phyloP scores from a whole-genome alignment of 2,797 vertebrate genomes.

The Malacoctenus gilli region DNA sequence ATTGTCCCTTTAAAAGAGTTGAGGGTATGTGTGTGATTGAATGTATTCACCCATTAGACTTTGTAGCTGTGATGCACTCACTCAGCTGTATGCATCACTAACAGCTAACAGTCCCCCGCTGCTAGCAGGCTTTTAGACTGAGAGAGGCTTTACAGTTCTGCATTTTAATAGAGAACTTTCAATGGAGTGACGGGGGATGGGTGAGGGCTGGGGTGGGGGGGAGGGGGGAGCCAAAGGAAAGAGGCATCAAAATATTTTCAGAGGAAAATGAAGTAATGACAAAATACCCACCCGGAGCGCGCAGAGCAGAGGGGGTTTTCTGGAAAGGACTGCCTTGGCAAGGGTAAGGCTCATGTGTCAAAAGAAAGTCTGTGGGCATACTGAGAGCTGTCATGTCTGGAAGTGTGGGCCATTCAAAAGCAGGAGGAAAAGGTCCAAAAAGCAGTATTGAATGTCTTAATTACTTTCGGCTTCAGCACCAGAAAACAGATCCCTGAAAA shows the following conservation, averaged over 20 bases:
- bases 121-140: conserved; percentile 79
- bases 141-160: conserved; percentile 79
- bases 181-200: conserved; percentile 74
- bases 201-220: conserved; percentile 41
- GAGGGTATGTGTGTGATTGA: conserved; percentile 76
- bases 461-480: conserved; percentile 72
- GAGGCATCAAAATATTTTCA: conserved; percentile 83
- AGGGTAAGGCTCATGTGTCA: conserved; percentile 73
- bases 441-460: conserved; percentile 75
- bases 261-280: conserved; percentile 78
- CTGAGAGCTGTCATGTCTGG: conserved; percentile 69
- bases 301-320: conserved; percentile 67
- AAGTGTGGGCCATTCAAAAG: conserved; percentile 70
- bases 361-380: conserved; percentile 72
- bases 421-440: conserved; percentile 74
- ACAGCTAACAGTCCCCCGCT: conserved; percentile 80
- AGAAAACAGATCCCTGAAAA: conserved; percentile 75
- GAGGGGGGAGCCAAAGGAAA: conserved; percentile 55
- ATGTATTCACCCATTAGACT: conserved; percentile 81
- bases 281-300: conserved; percentile 78
- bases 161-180: conserved; percentile 81
- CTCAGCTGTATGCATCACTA: conserved; percentile 80
- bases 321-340: conserved; percentile 67
- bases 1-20: conserved; percentile 76
- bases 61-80: conserved; percentile 80